Percentiles rank a stretch among this genome's conserved stretches.
Conservation (phyloP, 2,797 vertebrate species). For the Semotilus atromaculatus region DNA sequence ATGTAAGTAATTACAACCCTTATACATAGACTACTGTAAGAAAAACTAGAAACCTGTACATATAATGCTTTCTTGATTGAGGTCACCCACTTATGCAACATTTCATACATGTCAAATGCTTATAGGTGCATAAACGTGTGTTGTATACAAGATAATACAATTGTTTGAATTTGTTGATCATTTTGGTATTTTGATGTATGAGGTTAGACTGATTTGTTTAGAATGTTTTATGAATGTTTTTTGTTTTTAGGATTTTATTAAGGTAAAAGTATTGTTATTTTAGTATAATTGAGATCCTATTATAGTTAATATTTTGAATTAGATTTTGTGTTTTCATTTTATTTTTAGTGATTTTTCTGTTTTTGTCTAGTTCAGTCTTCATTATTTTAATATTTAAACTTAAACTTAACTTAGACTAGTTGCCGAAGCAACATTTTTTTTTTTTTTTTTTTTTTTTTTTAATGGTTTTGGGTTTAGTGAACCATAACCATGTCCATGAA, state of each 20-base stretch:
- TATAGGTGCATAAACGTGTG: neutral
- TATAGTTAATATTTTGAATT: neutral
- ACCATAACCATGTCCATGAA: neutral
- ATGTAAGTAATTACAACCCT: constrained; percentile 66
- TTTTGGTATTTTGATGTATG: neutral
- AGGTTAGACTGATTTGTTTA: neutral
- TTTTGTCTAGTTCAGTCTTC: neutral
- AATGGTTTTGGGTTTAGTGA: neutral
- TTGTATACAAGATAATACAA: neutral
- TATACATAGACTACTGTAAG: neutral
- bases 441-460: neutral
- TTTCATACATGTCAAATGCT: neutral
- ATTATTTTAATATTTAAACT: neutral
- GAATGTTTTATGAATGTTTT: neutral
- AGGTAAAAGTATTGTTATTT: neutral
- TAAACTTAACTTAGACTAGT: too few relatives aligned
- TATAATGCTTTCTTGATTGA: neutral
- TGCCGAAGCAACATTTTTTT: too few relatives aligned
- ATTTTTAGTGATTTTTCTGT: neutral
- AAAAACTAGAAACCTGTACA: neutral
- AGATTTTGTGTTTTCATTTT: neutral
- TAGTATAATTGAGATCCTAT: neutral
- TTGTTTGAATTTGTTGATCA: neutral
- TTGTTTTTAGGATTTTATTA: neutral
- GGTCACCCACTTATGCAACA: neutral